phyloP scores from a whole-genome alignment of 1,140 invertebrate genomes.

The Mamestra configurata region DNA sequence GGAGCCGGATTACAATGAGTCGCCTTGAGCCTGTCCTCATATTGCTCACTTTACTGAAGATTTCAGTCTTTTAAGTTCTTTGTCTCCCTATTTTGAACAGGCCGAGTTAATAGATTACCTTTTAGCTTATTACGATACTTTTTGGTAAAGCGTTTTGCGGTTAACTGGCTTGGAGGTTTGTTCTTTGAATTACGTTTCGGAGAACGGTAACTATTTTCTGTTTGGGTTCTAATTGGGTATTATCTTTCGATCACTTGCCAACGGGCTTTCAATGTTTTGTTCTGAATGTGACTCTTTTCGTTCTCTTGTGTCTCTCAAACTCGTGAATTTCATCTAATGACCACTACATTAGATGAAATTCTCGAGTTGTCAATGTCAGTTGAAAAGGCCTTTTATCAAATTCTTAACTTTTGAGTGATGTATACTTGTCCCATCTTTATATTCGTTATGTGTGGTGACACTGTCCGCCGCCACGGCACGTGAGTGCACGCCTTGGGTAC shows the following conservation, averaged over 20 bases:
- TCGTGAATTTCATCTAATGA: too few species aligned
- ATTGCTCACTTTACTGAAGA: constrained; percentile 49
- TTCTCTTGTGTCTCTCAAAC: too few species aligned
- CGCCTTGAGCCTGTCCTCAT: constrained; percentile 51
- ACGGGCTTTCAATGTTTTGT: background rate
- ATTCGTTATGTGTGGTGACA: constrained; percentile 4
- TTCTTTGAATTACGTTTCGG: background rate
- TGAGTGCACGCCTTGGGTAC: constrained; percentile 55
- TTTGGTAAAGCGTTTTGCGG: background rate
- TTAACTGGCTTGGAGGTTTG: background rate
- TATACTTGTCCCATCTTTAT: background rate
- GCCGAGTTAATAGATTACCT: constrained; percentile 31
- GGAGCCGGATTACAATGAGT: constrained; percentile 60
- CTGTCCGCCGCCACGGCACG: constrained; percentile 36
- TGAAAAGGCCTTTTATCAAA: background rate
- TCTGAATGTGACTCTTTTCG: background rate
- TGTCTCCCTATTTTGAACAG: constrained; percentile 16
- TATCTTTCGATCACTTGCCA: background rate
- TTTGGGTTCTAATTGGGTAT: background rate
- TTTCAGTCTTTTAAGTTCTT: constrained; percentile 42
- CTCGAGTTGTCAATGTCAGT: too few species aligned
- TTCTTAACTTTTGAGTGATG: background rate
- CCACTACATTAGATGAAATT: too few species aligned
- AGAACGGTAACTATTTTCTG: background rate
- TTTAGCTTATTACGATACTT: constrained; percentile 17